Conservation (phyloP, 2,797 vertebrate genomes). For the Spondyliosoma cantharus region DNA sequence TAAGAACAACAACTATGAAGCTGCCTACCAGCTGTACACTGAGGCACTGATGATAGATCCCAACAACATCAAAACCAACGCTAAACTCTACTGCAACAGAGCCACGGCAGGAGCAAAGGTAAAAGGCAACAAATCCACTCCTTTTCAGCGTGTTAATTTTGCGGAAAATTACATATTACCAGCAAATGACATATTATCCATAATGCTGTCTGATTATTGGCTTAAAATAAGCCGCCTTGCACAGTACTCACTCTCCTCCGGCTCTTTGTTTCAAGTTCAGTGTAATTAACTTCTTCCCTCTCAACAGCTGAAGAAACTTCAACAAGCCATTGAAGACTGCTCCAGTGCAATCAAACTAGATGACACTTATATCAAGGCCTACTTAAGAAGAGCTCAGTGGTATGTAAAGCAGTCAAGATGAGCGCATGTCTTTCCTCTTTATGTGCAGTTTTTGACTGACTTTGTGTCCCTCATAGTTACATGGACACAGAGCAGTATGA, state of each 20-base stretch:
- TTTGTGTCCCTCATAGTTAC: constrained; percentile 84
- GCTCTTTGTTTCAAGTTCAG: constrained; percentile 3
- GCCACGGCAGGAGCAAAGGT: constrained; percentile 95
- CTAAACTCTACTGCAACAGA: constrained; percentile 97
- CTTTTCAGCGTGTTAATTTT: neutral
- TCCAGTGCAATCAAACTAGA: constrained; percentile 92
- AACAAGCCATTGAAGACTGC: constrained; percentile 95
- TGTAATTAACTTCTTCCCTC: constrained; percentile 7
- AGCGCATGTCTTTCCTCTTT: neutral
- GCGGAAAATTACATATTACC: neutral
- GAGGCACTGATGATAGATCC: constrained; percentile 94
- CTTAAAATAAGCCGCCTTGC: neutral
- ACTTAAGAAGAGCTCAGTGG: constrained; percentile 94
- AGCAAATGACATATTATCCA: neutral
- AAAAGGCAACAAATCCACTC: constrained; percentile 31
- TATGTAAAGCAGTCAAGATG: constrained; percentile 42
- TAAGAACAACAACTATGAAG: constrained; percentile 91
- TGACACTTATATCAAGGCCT: constrained; percentile 93
- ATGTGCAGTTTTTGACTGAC: constrained; percentile 33
- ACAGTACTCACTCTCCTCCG: neutral
- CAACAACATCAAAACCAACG: constrained; percentile 98
- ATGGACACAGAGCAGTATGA: constrained; percentile 95
- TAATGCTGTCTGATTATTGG: constrained; percentile 3
- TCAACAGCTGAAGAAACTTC: constrained; percentile 90
- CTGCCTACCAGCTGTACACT: constrained; percentile 92